These are phyloP conservation scores for Falco concolor DNA, from an alignment of 2,797 vertebrate genomes.

Conservation along the genomic window DNA sequence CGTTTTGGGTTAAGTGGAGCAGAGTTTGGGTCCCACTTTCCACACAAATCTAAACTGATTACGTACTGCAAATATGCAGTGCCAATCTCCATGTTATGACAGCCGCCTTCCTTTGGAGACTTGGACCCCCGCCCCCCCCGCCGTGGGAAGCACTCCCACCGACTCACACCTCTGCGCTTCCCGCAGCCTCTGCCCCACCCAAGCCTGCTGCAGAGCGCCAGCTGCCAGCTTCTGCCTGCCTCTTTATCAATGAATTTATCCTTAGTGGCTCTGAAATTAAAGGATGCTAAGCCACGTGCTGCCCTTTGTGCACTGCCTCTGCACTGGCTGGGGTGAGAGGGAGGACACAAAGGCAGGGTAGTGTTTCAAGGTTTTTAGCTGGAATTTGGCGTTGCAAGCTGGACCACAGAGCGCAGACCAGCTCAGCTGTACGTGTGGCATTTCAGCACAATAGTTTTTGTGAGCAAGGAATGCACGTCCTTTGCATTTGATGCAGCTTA, in stretches of 20 bases:
- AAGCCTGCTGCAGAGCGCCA: not conserved
- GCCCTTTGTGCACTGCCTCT: not conserved
- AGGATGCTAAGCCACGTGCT: not conserved
- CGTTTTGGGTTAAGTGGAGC: constrained; percentile 48
- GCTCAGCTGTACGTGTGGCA: not conserved
- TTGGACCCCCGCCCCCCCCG: not conserved
- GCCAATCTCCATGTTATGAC: not conserved
- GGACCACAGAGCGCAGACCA: not conserved
- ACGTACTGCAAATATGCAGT: not conserved
- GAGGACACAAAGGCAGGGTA: not conserved
- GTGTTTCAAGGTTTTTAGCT: not conserved
- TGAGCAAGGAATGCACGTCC: not conserved
- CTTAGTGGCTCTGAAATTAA: not conserved
- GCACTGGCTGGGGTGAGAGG: not conserved
- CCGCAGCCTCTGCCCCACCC: not conserved
- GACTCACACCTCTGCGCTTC: not conserved
- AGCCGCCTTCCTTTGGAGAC: not conserved
- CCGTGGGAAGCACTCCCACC: not conserved
- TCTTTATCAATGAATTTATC: constrained; percentile 24
- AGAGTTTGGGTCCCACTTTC: constrained; percentile 31
- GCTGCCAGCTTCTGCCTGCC: not conserved
- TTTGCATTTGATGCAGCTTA: not conserved
- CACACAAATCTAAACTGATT: not conserved
- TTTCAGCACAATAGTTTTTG: not conserved
- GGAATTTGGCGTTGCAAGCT: not conserved